Evolutionary conservation across 2,888 invertebrate genomes (phyloP).

Genomic region (Mongoloraphidia duomilia): DNA sequence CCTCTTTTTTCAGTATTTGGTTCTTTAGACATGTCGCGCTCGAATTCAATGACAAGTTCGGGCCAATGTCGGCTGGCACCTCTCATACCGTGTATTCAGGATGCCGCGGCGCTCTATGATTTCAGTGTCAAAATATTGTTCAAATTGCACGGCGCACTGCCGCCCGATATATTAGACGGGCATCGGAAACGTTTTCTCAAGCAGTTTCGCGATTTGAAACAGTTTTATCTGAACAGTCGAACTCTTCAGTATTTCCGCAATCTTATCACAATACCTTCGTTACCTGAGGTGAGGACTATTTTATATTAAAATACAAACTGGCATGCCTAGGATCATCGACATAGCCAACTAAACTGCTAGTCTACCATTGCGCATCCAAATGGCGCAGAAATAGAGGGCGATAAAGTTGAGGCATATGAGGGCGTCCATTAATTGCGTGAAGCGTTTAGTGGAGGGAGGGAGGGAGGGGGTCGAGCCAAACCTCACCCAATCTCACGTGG

Average conservation of each 20-base stretch:
- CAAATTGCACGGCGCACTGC: constrained; percentile 79
- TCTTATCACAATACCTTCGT: constrained; percentile 78
- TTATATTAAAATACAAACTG: constrained; percentile 2
- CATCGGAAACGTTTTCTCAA: constrained; percentile 81
- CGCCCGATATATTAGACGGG: constrained; percentile 79
- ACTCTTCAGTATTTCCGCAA: constrained; percentile 96
- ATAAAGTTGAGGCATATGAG: too few species aligned
- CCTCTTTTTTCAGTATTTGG: constrained; percentile 59
- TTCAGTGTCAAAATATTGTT: constrained; percentile 92
- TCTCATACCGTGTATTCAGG: constrained; percentile 86
- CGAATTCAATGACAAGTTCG: constrained; percentile 93
- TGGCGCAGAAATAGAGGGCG: too few species aligned
- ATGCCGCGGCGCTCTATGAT: constrained; percentile 93
- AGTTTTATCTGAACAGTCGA: constrained; percentile 85
- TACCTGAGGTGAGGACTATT: constrained; percentile 57
- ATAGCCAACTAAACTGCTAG: too few species aligned
- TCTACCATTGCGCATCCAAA: too few species aligned
- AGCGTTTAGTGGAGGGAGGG: too few species aligned
- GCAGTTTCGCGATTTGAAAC: constrained; percentile 75
- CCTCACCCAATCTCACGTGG: too few species aligned
- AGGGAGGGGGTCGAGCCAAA: too few species aligned
- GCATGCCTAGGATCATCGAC: too few species aligned
- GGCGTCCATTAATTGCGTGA: too few species aligned
- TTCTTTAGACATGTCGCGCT: constrained; percentile 82
- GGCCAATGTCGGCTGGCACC: constrained; percentile 96